Percentiles rank a stretch among this genome's conserved stretches.
Evolutionary conservation across 2,113 vertebrate species (phyloP).

Genomic region (Cervus canadensis): DNA sequence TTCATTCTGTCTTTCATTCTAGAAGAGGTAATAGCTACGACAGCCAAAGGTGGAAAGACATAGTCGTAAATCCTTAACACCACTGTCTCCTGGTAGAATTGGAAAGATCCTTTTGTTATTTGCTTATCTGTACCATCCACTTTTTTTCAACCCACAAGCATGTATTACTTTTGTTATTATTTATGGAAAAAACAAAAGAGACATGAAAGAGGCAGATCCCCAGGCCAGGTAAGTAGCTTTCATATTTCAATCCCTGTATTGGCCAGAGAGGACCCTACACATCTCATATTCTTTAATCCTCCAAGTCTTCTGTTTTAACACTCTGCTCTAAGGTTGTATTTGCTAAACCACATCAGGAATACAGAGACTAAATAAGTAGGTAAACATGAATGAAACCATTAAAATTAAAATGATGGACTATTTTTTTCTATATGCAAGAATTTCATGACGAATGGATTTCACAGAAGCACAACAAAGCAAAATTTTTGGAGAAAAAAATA

Average conservation of each 20-base stretch:
- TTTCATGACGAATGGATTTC: constrained; percentile 83
- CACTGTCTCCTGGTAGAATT: background rate
- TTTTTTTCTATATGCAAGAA: constrained; percentile 65
- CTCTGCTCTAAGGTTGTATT: background rate
- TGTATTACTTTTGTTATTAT: background rate
- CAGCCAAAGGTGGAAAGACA: background rate
- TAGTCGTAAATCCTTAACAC: background rate
- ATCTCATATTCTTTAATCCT: background rate
- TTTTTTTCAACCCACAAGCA: background rate
- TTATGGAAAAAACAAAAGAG: background rate
- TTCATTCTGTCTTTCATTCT: background rate
- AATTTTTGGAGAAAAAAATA: constrained; percentile 76
- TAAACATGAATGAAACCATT: background rate
- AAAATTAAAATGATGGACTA: background rate
- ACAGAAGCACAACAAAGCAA: constrained; percentile 82
- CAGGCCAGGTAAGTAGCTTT: background rate
- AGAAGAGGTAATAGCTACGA: too few species aligned
- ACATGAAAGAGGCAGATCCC: background rate
- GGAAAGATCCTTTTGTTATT: background rate
- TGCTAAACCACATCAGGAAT: background rate
- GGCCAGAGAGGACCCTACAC: background rate
- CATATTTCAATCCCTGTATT: background rate
- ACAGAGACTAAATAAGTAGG: background rate
- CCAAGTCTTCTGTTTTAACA: background rate
- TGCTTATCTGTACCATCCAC: background rate